Conservation (phyloP, 2,797 vertebrate species). For the Simalia tracyae region DNA sequence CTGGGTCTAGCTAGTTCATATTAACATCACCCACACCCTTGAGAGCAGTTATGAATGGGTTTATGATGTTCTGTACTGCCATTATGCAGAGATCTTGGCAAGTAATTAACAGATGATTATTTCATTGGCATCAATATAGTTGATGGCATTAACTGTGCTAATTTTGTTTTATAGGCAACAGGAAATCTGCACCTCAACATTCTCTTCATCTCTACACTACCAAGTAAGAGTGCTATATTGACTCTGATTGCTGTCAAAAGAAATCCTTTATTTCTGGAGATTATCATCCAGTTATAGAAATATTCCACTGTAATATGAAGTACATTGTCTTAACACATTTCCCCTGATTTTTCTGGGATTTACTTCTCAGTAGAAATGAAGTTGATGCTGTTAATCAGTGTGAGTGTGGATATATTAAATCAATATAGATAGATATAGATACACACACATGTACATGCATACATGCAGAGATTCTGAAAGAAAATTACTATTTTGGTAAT, state of each 20-base stretch:
- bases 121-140: background rate
- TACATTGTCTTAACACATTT: background rate
- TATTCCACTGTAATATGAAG: background rate
- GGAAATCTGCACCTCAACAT: constrained; percentile 55
- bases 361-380: background rate
- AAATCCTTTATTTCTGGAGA: background rate
- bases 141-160: constrained; percentile 24
- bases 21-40: background rate
- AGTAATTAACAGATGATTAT: constrained; percentile 10
- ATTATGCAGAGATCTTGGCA: constrained; percentile 18
- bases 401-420: background rate
- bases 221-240: constrained; percentile 65
- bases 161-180: constrained; percentile 71
- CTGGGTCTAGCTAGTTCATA: background rate
- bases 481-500: background rate
- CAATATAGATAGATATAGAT: background rate
- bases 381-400: background rate
- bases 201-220: constrained; percentile 64
- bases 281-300: background rate
- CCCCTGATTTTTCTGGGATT: background rate
- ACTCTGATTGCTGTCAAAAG: constrained; percentile 5
- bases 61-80: background rate
- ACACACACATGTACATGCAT: background rate
- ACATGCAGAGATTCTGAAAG: background rate
- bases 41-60: background rate